Evolutionary conservation across 30 jellyfish, hydroid and myxozoan species (phyloP).

Genomic region (Chrysaora quinquecirrha): DNA sequence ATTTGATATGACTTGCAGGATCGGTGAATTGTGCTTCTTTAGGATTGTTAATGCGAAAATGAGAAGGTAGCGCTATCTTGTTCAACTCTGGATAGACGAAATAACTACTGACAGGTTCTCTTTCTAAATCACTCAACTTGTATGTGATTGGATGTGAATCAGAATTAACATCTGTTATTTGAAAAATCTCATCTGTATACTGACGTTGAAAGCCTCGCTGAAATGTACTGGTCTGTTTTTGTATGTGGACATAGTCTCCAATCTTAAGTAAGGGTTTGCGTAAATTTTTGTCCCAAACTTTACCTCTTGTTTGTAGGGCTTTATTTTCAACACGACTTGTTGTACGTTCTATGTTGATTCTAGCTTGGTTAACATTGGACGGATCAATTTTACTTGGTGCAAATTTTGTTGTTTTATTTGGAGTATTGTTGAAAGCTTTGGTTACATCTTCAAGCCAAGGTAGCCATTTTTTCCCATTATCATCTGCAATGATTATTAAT

Average conservation of each 20-base stretch:
- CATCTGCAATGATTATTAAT: no score
- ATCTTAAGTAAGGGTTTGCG: not conserved
- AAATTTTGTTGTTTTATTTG: not conserved
- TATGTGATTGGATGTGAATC: not conserved
- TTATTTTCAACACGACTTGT: no score
- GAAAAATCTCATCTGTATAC: not conserved
- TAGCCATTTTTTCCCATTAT: no score
- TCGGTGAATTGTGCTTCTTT: not conserved
- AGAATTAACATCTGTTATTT: not conserved
- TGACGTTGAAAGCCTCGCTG: not conserved
- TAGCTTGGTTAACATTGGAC: not conserved
- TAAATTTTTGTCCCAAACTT: not conserved
- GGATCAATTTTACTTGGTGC: constrained; percentile 7
- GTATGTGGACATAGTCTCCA: not conserved
- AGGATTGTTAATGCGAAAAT: not conserved
- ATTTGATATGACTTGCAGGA: not conserved
- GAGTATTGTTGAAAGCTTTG: not conserved
- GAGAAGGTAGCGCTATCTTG: not conserved
- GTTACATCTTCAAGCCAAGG: no score
- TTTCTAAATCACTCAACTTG: not conserved
- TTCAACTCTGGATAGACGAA: not conserved
- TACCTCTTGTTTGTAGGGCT: no score
- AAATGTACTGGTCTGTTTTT: not conserved
- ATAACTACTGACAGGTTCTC: not conserved
- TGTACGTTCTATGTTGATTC: not conserved